Evolutionary conservation across 2,888 invertebrate species (phyloP).

Genomic region (Ethmia dodecea): DNA sequence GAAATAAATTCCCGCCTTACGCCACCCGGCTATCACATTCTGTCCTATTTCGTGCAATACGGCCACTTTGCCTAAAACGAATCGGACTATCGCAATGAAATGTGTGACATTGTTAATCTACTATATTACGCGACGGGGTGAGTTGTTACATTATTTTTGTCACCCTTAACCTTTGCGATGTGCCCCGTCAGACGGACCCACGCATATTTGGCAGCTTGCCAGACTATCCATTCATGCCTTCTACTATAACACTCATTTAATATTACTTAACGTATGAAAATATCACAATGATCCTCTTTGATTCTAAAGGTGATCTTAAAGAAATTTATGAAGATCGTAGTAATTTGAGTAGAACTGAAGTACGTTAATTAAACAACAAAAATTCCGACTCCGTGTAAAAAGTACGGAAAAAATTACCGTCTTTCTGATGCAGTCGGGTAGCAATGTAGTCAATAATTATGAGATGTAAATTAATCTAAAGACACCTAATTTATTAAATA

Average conservation of each 20-base stretch:
- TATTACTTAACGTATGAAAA: no score
- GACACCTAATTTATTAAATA: no score
- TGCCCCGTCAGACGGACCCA: constrained; percentile 31
- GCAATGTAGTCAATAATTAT: no score
- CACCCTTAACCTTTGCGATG: constrained; percentile 59
- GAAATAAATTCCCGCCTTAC: constrained; percentile 5
- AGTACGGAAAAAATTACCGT: no score
- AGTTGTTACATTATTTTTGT: constrained; percentile 48
- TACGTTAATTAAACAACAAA: no score
- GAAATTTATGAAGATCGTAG: no score
- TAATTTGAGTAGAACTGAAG: no score
- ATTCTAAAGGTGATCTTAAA: no score
- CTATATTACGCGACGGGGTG: constrained; percentile 30
- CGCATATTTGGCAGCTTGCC: constrained; percentile 47
- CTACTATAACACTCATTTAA: constrained; percentile 19
- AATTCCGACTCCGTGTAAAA: no score
- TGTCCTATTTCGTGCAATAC: constrained; percentile 4
- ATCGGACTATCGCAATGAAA: constrained; percentile 2
- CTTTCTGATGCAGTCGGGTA: no score
- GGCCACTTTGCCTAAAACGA: constrained; percentile 3
- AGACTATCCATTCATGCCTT: constrained; percentile 41
- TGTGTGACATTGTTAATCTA: constrained; percentile 16
- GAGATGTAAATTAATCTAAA: no score
- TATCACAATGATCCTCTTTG: no score
- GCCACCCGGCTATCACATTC: constrained; percentile 2